Conservation (phyloP, 2,797 vertebrate species). For the Podargus strigoides region DNA sequence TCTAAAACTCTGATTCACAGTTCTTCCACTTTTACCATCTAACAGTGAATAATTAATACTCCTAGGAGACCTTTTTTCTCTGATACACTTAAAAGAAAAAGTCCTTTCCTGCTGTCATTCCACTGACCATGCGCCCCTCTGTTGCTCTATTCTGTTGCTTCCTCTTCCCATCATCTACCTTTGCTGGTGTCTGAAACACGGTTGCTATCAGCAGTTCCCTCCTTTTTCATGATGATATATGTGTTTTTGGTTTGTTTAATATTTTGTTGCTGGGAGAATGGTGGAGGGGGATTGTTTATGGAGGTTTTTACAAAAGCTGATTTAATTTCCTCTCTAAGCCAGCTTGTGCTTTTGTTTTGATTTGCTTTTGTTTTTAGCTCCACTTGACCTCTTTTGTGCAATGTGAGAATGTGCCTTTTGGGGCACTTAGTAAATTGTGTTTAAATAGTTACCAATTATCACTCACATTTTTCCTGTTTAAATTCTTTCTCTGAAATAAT, state of each 20-base stretch:
- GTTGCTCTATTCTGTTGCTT: not conserved
- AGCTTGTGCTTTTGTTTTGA: not conserved
- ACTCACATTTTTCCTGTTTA: constrained; percentile 47
- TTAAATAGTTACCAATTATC: constrained; percentile 48
- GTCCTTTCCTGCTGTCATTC: not conserved
- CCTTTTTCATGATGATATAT: not conserved
- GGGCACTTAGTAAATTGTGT: constrained; percentile 8
- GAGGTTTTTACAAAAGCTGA: constrained; percentile 32
- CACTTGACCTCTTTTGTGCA: constrained; percentile 40
- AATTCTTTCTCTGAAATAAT: constrained; percentile 48
- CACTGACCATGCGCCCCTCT: not conserved
- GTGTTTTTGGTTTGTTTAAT: not conserved
- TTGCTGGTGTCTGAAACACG: not conserved
- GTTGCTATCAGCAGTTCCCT: constrained; percentile 35
- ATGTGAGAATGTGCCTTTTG: constrained; percentile 27
- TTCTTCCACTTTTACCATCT: not conserved
- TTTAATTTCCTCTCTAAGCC: constrained; percentile 45
- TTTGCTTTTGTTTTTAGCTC: constrained; percentile 39
- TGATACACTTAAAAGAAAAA: not conserved
- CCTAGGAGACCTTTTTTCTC: not conserved
- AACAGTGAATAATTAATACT: not conserved
- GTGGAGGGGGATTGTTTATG: not conserved
- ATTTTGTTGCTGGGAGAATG: constrained; percentile 32
- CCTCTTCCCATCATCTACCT: not conserved
- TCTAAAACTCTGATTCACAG: not conserved